These are phyloP conservation scores for Scaptomyza reducta DNA, from an alignment of 2,888 invertebrate species.

Conservation along the genomic window DNA sequence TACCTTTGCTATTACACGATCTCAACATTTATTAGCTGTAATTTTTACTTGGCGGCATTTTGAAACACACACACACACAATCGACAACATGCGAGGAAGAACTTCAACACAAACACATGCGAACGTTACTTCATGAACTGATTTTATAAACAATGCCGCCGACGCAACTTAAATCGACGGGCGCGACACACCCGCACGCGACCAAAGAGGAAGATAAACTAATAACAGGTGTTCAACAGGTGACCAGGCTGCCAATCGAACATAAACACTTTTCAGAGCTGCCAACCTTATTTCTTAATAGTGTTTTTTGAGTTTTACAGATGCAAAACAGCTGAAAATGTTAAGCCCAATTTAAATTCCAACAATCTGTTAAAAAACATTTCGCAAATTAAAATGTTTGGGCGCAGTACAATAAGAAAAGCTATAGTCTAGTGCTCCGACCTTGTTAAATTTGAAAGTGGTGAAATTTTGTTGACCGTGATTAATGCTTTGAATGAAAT, in stretches of 20 bases:
- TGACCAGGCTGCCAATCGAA: conserved; percentile 42
- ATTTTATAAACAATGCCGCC: conserved; percentile 72
- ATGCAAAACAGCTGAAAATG: conserved; percentile 26
- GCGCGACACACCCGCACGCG: conserved; percentile 62
- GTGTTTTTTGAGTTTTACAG: conserved; percentile 29
- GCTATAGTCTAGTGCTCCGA: too few species aligned
- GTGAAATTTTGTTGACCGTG: too few species aligned
- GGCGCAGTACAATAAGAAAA: too few species aligned
- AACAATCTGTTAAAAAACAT: not conserved
- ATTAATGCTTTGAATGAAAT: too few species aligned
- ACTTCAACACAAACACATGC: conserved; percentile 36
- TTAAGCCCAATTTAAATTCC: not conserved
- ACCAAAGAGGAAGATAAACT: conserved; percentile 54
- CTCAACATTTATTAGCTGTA: conserved; percentile 39
- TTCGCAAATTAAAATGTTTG: not conserved
- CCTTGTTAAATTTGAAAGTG: too few species aligned
- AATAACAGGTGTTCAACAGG: conserved; percentile 63
- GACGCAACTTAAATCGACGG: conserved; percentile 62
- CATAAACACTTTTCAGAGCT: conserved; percentile 7
- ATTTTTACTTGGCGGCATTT: conserved; percentile 59
- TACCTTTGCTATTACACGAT: conserved; percentile 48
- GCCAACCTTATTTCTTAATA: conserved; percentile 16
- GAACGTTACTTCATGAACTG: conserved; percentile 32
- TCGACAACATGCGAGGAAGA: conserved; percentile 24
- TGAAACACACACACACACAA: conserved; percentile 46